phyloP scores from a whole-genome alignment of 2,113 vertebrate species.

The Leptodactylus fuscus region DNA sequence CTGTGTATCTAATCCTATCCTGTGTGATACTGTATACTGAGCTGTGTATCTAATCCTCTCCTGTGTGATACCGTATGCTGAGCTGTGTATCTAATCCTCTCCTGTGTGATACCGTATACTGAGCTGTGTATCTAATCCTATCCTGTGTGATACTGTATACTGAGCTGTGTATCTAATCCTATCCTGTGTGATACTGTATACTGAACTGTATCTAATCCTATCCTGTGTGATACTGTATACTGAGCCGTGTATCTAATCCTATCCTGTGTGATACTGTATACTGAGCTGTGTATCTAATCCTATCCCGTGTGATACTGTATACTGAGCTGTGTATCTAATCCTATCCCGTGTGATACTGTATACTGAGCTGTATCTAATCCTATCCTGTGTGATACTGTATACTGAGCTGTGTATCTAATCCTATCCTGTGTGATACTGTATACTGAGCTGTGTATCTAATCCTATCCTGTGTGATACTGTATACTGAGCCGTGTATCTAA shows the following conservation, averaged over 20 bases:
- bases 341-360: background rate
- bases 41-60: conserved; percentile 7
- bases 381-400: no score
- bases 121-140: background rate
- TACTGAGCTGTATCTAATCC: background rate
- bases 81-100: background rate
- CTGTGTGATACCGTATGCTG: background rate
- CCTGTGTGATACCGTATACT: no score
- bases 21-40: background rate
- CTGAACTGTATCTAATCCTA: background rate
- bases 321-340: conserved; percentile 19
- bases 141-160: background rate
- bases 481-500: background rate
- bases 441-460: background rate
- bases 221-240: background rate
- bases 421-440: background rate
- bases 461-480: background rate
- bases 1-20: background rate
- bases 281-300: conserved; percentile 2
- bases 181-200: background rate
- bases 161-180: background rate
- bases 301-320: background rate
- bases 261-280: background rate
- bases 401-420: background rate
- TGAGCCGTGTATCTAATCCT: background rate